These are phyloP conservation scores for Xestia xanthographa DNA, from an alignment of 2,888 invertebrate species.

Conservation along the genomic window DNA sequence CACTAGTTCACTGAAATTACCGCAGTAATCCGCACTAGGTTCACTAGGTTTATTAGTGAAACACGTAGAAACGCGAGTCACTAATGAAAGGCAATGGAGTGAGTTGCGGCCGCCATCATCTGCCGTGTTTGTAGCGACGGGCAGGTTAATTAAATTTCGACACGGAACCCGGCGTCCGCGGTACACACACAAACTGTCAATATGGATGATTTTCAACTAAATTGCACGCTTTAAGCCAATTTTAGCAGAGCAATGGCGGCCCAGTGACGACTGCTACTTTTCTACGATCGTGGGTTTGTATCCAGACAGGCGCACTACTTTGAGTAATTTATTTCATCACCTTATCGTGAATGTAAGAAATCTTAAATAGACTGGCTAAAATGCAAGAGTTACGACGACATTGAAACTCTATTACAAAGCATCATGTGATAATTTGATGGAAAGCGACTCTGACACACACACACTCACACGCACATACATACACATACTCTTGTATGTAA, in stretches of 20 bases:
- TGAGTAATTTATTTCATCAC: background rate
- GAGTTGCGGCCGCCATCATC: conserved; percentile 58
- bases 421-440: too few relatives aligned
- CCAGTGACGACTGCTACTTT: background rate
- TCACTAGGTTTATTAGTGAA: conserved; percentile 61
- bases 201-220: conserved; percentile 53
- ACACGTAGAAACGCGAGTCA: conserved; percentile 61
- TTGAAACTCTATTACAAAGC: too few relatives aligned
- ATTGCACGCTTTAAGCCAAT: conserved; percentile 26
- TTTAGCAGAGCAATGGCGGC: background rate
- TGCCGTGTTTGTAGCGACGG: conserved; percentile 65
- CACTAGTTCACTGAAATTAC: conserved; percentile 34
- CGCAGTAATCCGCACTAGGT: conserved; percentile 46
- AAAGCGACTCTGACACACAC: too few relatives aligned
- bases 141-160: conserved; percentile 82
- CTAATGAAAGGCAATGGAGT: conserved; percentile 79
- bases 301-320: background rate
- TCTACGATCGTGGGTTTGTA: background rate
- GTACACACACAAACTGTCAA: conserved; percentile 42
- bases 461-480: too few relatives aligned
- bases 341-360: too few relatives aligned
- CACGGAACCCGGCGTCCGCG: conserved; percentile 69
- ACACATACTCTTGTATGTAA: too few relatives aligned
- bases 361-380: too few relatives aligned
- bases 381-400: too few relatives aligned